These are phyloP conservation scores for Atta colombica DNA, from an alignment of 1,140 invertebrate species.

Conservation along the genomic window DNA sequence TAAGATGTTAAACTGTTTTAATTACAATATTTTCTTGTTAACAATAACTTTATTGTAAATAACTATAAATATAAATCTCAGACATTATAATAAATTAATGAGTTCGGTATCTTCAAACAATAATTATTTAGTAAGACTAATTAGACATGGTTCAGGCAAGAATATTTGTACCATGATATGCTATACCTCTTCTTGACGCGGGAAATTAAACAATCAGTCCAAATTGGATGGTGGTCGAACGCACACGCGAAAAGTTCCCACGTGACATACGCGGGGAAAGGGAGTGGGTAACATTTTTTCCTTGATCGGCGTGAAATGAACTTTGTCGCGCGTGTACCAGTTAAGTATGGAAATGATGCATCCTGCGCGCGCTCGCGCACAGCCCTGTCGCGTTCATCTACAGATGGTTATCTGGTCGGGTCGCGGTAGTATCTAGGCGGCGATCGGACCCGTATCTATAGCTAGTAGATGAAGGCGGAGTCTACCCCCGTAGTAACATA, in stretches of 20 bases:
- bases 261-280: conserved; percentile 4
- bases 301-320: conserved; percentile 58
- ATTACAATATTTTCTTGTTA: background rate
- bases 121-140: background rate
- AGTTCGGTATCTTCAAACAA: background rate
- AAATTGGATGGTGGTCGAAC: conserved; percentile 14
- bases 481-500: conserved; percentile 84
- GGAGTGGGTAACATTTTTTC: conserved; percentile 51
- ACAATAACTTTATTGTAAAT: background rate
- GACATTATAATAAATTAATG: background rate
- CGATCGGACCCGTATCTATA: conserved; percentile 82
- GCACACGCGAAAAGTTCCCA: conserved; percentile 34
- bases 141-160: background rate
- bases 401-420: conserved; percentile 82
- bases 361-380: conserved; percentile 55
- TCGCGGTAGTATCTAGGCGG: conserved; percentile 82
- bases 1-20: background rate
- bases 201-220: conserved; percentile 37
- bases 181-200: background rate
- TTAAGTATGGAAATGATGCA: conserved; percentile 71
- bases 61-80: background rate
- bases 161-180: background rate
- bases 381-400: conserved; percentile 76
- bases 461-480: conserved; percentile 86
- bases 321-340: conserved; percentile 55